Evolutionary conservation across 2,888 invertebrate genomes (phyloP).

Genomic region (Artemia sp.): DNA sequence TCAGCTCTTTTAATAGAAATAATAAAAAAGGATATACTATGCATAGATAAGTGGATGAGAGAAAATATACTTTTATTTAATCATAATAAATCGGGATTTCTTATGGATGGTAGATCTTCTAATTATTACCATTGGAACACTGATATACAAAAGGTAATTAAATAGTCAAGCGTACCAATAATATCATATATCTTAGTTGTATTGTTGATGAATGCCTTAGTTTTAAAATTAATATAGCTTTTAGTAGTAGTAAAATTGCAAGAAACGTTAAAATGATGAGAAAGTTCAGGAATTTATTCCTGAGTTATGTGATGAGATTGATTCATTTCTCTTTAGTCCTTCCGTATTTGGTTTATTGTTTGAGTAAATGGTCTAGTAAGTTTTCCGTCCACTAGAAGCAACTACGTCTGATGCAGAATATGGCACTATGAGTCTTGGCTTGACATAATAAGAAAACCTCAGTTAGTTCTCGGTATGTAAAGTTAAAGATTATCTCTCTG

Average conservation of each 20-base stretch:
- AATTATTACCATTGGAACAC: no score
- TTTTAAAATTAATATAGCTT: not conserved
- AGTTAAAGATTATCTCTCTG: not conserved
- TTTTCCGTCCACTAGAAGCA: not conserved
- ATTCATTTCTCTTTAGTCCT: conserved; percentile 9
- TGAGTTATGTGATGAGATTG: not conserved
- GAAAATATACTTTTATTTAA: no score
- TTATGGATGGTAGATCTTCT: no score
- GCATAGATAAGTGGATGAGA: no score
- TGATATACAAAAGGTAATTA: no score
- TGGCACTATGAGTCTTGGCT: not conserved
- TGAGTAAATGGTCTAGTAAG: conserved; percentile 3
- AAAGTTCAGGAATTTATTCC: not conserved
- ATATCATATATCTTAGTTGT: no score
- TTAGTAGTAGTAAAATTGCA: not conserved
- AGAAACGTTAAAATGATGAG: conserved; percentile 8
- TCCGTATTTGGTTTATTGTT: not conserved
- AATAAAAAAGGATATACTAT: no score
- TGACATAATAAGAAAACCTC: not conserved
- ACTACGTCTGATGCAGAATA: not conserved
- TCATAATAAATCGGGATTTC: no score
- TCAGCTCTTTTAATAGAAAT: no score
- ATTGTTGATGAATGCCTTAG: not conserved
- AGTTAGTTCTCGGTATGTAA: not conserved
- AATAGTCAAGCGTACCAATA: no score